Conservation (phyloP, 2,797 vertebrate genomes). For the Tamandua tetradactyla region DNA sequence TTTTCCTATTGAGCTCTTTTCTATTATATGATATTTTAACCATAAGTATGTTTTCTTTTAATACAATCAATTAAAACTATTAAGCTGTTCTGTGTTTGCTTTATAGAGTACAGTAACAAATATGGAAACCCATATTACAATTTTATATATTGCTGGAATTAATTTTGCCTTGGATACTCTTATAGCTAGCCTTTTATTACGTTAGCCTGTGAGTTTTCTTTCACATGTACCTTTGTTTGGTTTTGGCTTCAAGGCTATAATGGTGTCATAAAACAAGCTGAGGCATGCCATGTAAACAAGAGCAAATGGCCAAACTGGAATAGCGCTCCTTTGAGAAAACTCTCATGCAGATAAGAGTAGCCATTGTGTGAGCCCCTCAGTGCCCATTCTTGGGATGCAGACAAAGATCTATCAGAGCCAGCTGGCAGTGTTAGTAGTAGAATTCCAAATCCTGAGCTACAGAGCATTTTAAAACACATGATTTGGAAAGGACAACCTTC, state of each 20-base stretch:
- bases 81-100: neutral
- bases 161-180: neutral
- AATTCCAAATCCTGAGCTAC: neutral
- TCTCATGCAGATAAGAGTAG: neutral
- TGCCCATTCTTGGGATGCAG: neutral
- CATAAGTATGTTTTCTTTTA: neutral
- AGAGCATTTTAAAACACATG: neutral
- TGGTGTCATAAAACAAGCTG: neutral
- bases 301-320: neutral
- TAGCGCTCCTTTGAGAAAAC: neutral
- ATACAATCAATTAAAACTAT: neutral
- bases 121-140: neutral
- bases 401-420: neutral
- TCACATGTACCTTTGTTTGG: neutral
- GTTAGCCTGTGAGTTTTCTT: neutral
- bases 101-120: neutral
- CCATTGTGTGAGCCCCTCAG: neutral
- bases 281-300: neutral
- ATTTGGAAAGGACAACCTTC: neutral
- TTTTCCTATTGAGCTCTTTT: neutral
- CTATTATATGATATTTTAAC: neutral
- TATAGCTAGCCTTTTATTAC: neutral
- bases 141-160: neutral
- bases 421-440: neutral
- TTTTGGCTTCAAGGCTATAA: neutral